Conservation (phyloP, 2,888 invertebrate genomes). For the Tinea pellionella region DNA sequence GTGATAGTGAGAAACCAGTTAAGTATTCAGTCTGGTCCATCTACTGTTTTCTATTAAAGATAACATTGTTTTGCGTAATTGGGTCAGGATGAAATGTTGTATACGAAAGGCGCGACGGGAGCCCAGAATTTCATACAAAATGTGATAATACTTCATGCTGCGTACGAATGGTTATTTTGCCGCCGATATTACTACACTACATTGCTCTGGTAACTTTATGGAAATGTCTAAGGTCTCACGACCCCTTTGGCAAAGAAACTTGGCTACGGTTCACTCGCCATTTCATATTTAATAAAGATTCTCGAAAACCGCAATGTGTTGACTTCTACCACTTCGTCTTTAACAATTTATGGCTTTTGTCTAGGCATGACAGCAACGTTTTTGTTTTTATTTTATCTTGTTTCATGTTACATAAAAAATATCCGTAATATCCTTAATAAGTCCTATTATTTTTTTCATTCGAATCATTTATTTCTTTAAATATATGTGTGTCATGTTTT, state of each 20-base stretch:
- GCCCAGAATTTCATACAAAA: not conserved
- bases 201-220: conserved; percentile 54
- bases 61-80: not conserved
- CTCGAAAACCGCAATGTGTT: conserved; percentile 15
- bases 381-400: too few relatives aligned
- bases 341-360: not conserved
- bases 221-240: conserved; percentile 47
- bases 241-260: conserved; percentile 57
- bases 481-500: not conserved
- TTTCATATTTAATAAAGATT: conserved; percentile 13
- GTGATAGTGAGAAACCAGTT: too few relatives aligned
- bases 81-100: not conserved
- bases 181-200: conserved; percentile 51
- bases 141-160: conserved; percentile 29
- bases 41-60: not conserved
- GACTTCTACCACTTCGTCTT: not conserved
- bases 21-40: too few relatives aligned
- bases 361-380: not conserved
- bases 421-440: too few relatives aligned
- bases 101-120: not conserved
- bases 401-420: too few relatives aligned
- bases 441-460: too few relatives aligned
- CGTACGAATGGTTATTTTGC: conserved; percentile 44
- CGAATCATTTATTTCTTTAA: too few relatives aligned
- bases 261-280: conserved; percentile 32